Conservation (phyloP, 1,140 invertebrate genomes). For the Acyrthosiphon pisum region DNA sequence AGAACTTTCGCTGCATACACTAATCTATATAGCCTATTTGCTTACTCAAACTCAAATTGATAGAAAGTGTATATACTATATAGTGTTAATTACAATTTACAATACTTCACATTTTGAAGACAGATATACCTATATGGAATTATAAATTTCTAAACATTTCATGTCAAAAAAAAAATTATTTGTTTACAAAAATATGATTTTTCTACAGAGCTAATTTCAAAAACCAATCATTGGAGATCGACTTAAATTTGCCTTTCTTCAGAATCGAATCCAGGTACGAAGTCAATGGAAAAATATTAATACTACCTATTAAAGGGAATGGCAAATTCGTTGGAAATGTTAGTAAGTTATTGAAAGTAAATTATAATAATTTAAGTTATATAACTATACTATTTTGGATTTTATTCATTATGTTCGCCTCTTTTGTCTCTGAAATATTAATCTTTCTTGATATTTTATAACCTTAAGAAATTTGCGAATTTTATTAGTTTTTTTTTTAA, state of each 20-base stretch:
- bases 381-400: background rate
- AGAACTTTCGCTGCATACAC: too few species aligned
- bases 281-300: constrained; percentile 58
- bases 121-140: too few species aligned
- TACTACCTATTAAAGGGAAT: constrained; percentile 59
- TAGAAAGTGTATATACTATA: too few species aligned
- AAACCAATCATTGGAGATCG: constrained; percentile 15
- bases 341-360: constrained; percentile 57
- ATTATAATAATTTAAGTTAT: background rate
- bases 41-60: too few species aligned
- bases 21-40: too few species aligned
- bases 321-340: constrained; percentile 58
- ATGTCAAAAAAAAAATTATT: background rate
- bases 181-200: background rate
- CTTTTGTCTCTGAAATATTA: too few species aligned
- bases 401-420: background rate
- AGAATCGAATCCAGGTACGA: constrained; percentile 57
- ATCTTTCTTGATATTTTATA: too few species aligned
- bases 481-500: too few species aligned
- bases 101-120: too few species aligned
- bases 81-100: too few species aligned
- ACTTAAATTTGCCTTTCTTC: constrained; percentile 50
- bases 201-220: constrained; percentile 55
- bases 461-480: too few species aligned
- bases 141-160: background rate